Evolutionary conservation across 1,140 invertebrate genomes (phyloP), one percentile per base, ranked within the genome.

Genomic region (Rhopalosiphum maidis): DNA sequence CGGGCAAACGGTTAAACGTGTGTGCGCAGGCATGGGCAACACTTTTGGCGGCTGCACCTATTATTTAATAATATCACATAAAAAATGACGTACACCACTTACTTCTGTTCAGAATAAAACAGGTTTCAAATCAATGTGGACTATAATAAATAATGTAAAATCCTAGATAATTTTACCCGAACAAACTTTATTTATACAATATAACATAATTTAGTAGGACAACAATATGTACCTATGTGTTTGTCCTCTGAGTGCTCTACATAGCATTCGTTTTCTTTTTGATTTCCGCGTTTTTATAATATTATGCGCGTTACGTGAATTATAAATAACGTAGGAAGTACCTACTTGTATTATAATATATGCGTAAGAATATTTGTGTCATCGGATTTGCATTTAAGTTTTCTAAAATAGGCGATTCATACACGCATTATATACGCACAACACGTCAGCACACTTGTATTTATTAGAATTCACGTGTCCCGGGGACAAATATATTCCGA

Each of bases 261-360:
- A 60, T 30, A 22, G 55, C 55, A 3, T 60, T 60, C 55, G 9
- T 60, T 60, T 60, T 60, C 8, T 30, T 60, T 3, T 60, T 30
- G 30, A 30, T 68, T 77, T 21, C 60, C 15, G 11, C 60, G 15
- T 6, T 77, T n/a, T n/a, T n/a, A 15, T 68, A 15, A n/a, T 68
- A 68, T 68, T n/a, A 68, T 30, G 60, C 60, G 60, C 60, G 60
- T 77, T 77, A 77, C 15, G 30, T 77, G 60, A 77, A 77, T 77
- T n/a, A 77, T 77, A 77, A 77, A 77, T 77, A 77, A 77, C 60
- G 60, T 77, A 77, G 60, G 60, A 77, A 77, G 60, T 77, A 77
- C 4, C 15, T 6, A n/a, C 15, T 77, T 77, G 18, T 77, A 68
- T n/a, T n/a, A n/a, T 68, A n/a, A 18, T n/a, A n/a, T n/a, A 4